Conservation (phyloP, 2,113 vertebrate genomes). For the Syngnathus scovelli region DNA sequence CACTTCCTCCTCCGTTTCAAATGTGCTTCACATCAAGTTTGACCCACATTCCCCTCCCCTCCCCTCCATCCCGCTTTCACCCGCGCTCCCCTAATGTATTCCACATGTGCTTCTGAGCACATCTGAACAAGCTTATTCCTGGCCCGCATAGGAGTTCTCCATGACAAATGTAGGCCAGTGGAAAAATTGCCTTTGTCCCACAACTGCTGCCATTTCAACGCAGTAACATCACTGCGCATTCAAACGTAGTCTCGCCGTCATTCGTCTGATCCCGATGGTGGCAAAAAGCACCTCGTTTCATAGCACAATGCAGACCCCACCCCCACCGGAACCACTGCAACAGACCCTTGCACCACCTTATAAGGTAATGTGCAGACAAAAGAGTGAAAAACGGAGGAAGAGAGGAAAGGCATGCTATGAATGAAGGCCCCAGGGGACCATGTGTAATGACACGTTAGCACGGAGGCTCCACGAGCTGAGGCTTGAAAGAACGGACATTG, state of each 20-base stretch:
- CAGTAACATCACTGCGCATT: neutral
- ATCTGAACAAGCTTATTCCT: constrained; percentile 22
- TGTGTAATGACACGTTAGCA: constrained; percentile 5
- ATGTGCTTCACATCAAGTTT: constrained; percentile 57
- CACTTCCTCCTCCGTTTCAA: constrained; percentile 55
- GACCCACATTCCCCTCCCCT: constrained; percentile 53
- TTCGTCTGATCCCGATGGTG: constrained; percentile 27
- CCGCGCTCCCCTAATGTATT: constrained; percentile 39
- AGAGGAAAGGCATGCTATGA: constrained; percentile 42
- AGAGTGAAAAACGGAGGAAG: constrained; percentile 38
- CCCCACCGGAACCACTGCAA: constrained; percentile 50
- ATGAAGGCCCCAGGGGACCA: constrained; percentile 11
- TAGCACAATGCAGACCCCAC: constrained; percentile 10
- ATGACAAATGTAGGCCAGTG: constrained; percentile 29
- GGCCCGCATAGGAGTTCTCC: constrained; percentile 21
- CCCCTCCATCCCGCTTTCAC: constrained; percentile 11
- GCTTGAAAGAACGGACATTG: neutral
- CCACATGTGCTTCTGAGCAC: constrained; percentile 52
- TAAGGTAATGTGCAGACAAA: constrained; percentile 63
- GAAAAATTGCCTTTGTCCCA: constrained; percentile 1
- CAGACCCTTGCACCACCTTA: constrained; percentile 66
- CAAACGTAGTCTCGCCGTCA: neutral
- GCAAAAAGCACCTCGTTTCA: constrained; percentile 19
- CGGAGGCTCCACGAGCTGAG: neutral
- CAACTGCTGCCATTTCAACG: neutral